These are phyloP conservation scores for Parotocinclus haroldoi DNA, from an alignment of 2,797 vertebrate genomes.

Conservation along the genomic window DNA sequence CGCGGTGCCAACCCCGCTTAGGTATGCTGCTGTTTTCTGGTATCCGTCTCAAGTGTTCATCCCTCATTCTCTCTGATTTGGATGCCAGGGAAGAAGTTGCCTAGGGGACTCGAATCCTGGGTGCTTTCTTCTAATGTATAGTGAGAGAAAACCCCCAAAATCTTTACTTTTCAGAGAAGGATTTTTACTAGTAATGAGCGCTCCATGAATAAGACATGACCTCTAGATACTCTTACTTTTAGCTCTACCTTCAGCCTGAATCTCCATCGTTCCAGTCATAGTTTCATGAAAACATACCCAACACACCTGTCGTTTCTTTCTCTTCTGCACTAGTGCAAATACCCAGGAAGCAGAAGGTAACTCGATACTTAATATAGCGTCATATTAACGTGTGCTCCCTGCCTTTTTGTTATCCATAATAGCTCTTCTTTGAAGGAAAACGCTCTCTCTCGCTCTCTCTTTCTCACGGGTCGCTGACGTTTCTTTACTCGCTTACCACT, in stretches of 20 bases:
- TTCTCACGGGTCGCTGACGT: slow-evolving; percentile 27
- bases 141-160: slow-evolving; percentile 10
- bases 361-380: slow-evolving; percentile 7
- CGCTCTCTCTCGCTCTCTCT: background rate
- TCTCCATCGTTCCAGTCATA: too few relatives aligned
- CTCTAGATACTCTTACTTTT: slow-evolving; percentile 14
- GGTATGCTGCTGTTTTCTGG: slow-evolving; percentile 9
- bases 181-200: slow-evolving; percentile 46
- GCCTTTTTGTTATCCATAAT: slow-evolving; percentile 8
- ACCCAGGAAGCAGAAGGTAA: background rate
- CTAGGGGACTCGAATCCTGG: slow-evolving; percentile 16
- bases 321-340: background rate
- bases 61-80: slow-evolving; percentile 48
- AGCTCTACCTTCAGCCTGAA: background rate
- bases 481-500: slow-evolving; percentile 34
- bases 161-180: slow-evolving; percentile 32
- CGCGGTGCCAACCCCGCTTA: slow-evolving; percentile 21
- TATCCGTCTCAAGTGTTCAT: slow-evolving; percentile 26
- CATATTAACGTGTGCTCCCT: slow-evolving; percentile 4
- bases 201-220: slow-evolving; percentile 40
- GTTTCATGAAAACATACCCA: too few relatives aligned
- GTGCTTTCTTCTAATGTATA: slow-evolving; percentile 7
- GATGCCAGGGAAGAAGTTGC: slow-evolving; percentile 43
- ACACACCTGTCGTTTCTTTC: background rate
- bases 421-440: slow-evolving; percentile 18